A percentile compares a stretch with the other conserved stretches of the same genome.
Evolutionary conservation across 2,113 vertebrate species (phyloP).

Genomic region (Piprites chloris): DNA sequence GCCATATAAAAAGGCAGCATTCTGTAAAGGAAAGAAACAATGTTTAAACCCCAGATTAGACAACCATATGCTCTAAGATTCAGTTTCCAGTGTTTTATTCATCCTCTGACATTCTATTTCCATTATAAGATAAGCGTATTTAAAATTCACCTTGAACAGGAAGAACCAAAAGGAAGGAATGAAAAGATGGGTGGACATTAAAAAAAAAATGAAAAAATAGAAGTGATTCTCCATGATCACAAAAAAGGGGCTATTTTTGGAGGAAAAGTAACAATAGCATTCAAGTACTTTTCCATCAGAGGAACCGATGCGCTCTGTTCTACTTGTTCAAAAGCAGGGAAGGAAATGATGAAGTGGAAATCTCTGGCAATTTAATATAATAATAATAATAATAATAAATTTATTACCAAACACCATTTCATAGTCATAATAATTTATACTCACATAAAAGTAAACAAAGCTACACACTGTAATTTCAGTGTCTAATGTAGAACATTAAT

Average conservation of each 20-base stretch:
- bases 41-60: neutral
- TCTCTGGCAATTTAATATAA: neutral
- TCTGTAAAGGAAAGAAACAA: conserved; percentile 79
- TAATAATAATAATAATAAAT: neutral
- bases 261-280: neutral
- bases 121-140: neutral
- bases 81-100: neutral
- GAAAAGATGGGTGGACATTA: neutral
- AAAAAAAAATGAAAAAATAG: neutral
- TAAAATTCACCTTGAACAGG: neutral
- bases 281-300: neutral
- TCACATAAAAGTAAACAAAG: neutral
- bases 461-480: neutral
- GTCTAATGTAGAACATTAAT: neutral
- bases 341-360: neutral
- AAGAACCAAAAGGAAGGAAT: neutral
- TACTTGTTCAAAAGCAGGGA: neutral
- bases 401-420: neutral
- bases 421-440: neutral
- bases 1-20: conserved; percentile 99
- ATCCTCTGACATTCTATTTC: neutral
- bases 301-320: neutral
- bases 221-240: neutral
- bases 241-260: neutral
- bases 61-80: neutral